Evolutionary conservation across 53 echinoderm and acorn worm genomes (phyloP).

Genomic region (Mesocentrotus franciscanus): DNA sequence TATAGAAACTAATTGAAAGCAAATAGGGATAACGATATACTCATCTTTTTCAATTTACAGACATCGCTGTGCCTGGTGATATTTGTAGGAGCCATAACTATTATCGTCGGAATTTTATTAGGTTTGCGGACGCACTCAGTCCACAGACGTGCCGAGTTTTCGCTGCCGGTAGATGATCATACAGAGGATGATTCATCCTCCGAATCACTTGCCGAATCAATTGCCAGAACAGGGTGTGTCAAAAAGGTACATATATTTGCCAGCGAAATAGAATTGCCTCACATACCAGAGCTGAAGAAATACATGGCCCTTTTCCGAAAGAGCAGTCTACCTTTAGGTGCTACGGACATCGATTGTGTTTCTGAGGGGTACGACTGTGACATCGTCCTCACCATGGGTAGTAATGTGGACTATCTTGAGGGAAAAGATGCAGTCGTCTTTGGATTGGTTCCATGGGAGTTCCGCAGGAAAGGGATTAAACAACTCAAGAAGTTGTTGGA

Average conservation of each 20-base stretch:
- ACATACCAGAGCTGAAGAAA: constrained; percentile 5
- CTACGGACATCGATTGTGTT: constrained; percentile 27
- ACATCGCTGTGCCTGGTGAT: neutral
- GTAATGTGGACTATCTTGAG: constrained; percentile 43
- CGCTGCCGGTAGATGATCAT: neutral
- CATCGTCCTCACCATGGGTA: constrained; percentile 68
- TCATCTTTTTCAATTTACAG: neutral
- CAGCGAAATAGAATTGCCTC: neutral
- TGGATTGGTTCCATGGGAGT: constrained; percentile 71
- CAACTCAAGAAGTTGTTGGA: constrained; percentile 38
- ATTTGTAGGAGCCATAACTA: neutral
- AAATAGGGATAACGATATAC: neutral
- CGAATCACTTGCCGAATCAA: neutral
- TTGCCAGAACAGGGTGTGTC: neutral
- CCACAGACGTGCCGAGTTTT: neutral
- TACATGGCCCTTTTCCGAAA: neutral
- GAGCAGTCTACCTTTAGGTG: neutral
- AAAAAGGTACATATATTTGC: constrained; percentile 54
- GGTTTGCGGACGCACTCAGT: neutral
- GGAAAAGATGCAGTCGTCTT: constrained; percentile 77
- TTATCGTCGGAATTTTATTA: neutral
- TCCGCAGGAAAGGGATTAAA: constrained; percentile 12
- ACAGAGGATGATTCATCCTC: neutral
- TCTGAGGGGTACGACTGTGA: constrained; percentile 61
- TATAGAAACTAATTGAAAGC: no score